Percentiles rank a stretch among this genome's conserved stretches.
These are phyloP conservation scores for Peromyscus aztecus DNA, from an alignment of 2,797 vertebrate species.

Conservation along the genomic window DNA sequence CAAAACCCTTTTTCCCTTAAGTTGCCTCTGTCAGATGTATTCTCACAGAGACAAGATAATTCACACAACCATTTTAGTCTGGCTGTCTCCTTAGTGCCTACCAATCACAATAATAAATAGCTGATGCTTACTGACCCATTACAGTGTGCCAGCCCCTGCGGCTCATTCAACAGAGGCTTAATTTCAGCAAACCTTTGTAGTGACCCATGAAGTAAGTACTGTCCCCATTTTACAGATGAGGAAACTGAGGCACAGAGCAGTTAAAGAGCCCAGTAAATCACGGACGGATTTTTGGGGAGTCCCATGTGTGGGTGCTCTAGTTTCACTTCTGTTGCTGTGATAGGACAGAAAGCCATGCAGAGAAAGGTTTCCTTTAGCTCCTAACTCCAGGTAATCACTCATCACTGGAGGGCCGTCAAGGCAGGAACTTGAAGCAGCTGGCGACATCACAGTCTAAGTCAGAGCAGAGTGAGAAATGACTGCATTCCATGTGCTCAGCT, in stretches of 20 bases:
- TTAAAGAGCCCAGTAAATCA: not conserved
- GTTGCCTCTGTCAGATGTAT: not conserved
- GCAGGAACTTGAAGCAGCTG: not conserved
- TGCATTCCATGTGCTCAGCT: fast-evolving
- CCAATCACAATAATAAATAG: not conserved
- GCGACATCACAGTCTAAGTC: not conserved
- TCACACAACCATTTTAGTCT: not conserved
- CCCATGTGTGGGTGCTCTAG: not conserved
- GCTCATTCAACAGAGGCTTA: too few relatives aligned
- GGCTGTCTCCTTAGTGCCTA: not conserved
- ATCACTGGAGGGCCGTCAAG: not conserved
- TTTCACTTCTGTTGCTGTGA: not conserved
- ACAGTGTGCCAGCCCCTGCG: not conserved
- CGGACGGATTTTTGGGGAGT: not conserved
- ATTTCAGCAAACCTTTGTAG: not conserved
- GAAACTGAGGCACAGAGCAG: not conserved
- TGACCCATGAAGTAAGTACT: not conserved
- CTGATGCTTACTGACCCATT: not conserved
- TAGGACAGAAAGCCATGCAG: not conserved
- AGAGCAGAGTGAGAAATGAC: not conserved
- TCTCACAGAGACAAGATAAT: not conserved
- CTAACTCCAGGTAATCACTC: not conserved
- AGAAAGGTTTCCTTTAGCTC: not conserved
- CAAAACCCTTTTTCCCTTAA: not conserved
- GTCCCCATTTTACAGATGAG: not conserved